Base-by-base conservation (phyloP, 2,797 vertebrate species). In the Diceros bicornis region DNA sequence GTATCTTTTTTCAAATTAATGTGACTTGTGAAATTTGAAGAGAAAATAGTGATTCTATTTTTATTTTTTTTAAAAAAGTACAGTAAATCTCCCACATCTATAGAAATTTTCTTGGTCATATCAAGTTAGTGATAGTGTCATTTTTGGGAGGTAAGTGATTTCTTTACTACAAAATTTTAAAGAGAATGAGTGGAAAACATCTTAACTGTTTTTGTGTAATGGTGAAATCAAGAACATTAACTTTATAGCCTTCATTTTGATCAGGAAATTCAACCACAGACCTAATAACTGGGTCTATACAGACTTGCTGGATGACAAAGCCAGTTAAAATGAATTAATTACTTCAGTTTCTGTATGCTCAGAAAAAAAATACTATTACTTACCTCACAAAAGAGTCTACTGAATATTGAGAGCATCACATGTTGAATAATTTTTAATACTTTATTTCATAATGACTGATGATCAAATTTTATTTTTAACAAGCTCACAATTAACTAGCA, bases 401-500 rank as follows among this genome's bases (percentile, higher is more conserved):
- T 75, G 13, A 91, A 44, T 85, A 78, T 27, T 21, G 44, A 72
- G 57, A 77, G 13, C 6, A 64, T 34, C 37, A 55, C 21, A 34
- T 62, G 29, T 59, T 82, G 25, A 95, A 21, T 75, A 91, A 61
- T 66, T 95, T 92, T 84, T 95, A 86, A 61, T 87, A 75, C 50
- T 94, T 95, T 44, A n/a, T n/a, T 87, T 90, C 86, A 74, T 88
- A 86, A 69, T 91, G 61, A 78, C 29, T 57, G 50, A 75, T 78
- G n/a, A 87, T 64, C 23, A 79, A 32, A 81, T 87, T n/a, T 72
- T 90, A 59, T 74, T 94, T 87, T 89, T 86, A 71, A 94, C 16
- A 78, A 71, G 41, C 25, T 96, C 61, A 95, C 14, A 93, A 90
- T 88, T 91, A 94, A 86, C 50, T 87, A 57, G n/a, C 14, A 72